Evolutionary conservation across 2,797 vertebrate genomes (phyloP), one percentile per base, ranked within the genome.

Genomic region (Gymnodraco acuticeps): DNA sequence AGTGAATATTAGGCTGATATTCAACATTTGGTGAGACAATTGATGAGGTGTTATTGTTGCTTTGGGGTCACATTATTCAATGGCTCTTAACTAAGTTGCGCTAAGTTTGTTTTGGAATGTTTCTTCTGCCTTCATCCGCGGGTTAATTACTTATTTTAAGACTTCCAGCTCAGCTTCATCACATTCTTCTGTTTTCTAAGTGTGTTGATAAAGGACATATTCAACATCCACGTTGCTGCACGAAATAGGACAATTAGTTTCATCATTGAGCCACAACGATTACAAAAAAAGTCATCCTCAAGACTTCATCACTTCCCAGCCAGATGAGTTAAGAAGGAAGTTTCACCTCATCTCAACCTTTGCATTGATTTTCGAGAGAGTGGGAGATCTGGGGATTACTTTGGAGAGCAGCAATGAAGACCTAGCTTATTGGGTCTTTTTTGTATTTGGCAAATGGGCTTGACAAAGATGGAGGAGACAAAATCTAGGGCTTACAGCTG

Each of bases 381-480:
- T 87, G 90, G 91, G 91, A 92, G 93, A 93, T 93, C 88, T 88
- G 86, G 86, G 94, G 94, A 95, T 95, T 95, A 95, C 89, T 87
- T 87, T 81, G 67, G 87, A 92, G 90, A 93, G 92, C 91, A 87
- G 88, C 79, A 67, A 89, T 94, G 93, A 94, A 93, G 90, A 93
- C 91, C 90, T 33, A 93, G 94, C 94, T 95, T 95, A 95, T 90
- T 94, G 93, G 92, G 91, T 90, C 90, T 94, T 93, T 94, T 94
- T 95, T 94, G 92, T 91, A 92, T 94, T 94, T 94, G 92, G 92
- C 93, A 93, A 94, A 95, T 92, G 90, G 93, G 94, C 93, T 95
- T 93, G 94, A 93, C 92, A 91, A 93, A 94, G 94, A 94, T 93
- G 91, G 92, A 93, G 90, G 89, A 94, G 92, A 94, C 92, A 95